Percentiles rank a stretch among this genome's conserved stretches.
Conservation (phyloP, 1,140 invertebrate genomes). For the Adelges cooleyi region DNA sequence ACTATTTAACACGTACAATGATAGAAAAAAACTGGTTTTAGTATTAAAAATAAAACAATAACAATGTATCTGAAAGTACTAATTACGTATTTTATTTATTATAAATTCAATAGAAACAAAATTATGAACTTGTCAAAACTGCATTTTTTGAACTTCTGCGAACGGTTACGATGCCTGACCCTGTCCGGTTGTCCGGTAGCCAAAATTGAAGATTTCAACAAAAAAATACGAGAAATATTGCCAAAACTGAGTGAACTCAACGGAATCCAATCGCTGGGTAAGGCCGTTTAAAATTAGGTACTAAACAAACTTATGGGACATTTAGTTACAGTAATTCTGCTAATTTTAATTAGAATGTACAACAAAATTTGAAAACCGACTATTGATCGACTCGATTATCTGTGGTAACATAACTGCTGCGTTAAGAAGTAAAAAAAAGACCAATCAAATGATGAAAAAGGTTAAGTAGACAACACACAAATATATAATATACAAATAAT, state of each 20-base stretch:
- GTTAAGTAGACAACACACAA: no score
- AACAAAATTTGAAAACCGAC: not conserved
- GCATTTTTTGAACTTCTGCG: constrained; percentile 21
- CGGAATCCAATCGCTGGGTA: not conserved
- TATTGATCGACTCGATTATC: constrained; percentile 1
- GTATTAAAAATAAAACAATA: no score
- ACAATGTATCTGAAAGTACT: no score
- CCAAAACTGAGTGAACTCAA: constrained; percentile 1
- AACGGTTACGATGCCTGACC: not conserved
- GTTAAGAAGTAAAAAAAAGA: constrained; percentile 14
- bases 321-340: not conserved
- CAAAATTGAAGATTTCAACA: constrained; percentile 14
- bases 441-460: no score
- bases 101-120: not conserved
- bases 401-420: constrained; percentile 20
- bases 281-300: no score
- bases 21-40: not conserved
- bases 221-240: not conserved
- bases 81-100: not conserved
- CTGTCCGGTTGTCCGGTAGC: constrained; percentile 7
- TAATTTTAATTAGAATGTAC: not conserved
- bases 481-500: no score
- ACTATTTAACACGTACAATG: no score
- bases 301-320: no score
- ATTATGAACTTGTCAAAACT: constrained; percentile 7